These are phyloP conservation scores for Gymnodraco acuticeps DNA, from an alignment of 2,797 vertebrate genomes.

Conservation along the genomic window DNA sequence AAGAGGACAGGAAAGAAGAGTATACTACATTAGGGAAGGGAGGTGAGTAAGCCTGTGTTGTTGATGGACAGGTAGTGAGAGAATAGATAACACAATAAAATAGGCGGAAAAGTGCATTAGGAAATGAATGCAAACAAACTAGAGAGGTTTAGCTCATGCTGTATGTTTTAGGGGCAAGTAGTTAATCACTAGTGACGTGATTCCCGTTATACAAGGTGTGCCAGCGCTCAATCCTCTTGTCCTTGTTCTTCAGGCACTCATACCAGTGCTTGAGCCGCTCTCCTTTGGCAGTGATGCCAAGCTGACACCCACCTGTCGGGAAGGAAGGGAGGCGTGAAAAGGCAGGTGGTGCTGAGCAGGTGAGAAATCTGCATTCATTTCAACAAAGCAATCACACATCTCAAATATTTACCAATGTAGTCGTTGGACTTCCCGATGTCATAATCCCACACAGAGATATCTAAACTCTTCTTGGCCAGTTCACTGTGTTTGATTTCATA, in stretches of 20 bases:
- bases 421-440: slow-evolving; percentile 97
- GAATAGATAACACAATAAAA: slow-evolving; percentile 37
- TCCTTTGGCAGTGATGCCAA: slow-evolving; percentile 96
- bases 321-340: slow-evolving; percentile 18
- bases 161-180: slow-evolving; percentile 55
- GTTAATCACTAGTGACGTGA: slow-evolving; percentile 91
- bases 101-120: slow-evolving; percentile 17
- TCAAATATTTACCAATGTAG: slow-evolving; percentile 90
- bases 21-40: slow-evolving; percentile 31
- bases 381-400: background rate
- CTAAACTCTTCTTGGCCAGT: slow-evolving; percentile 95
- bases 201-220: slow-evolving; percentile 94
- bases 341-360: slow-evolving; percentile 17
- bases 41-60: slow-evolving; percentile 24
- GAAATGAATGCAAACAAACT: slow-evolving; percentile 54
- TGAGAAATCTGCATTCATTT: slow-evolving; percentile 4
- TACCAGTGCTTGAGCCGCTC: slow-evolving; percentile 98
- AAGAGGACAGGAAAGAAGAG: slow-evolving; percentile 47
- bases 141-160: slow-evolving; percentile 70
- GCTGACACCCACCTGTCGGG: slow-evolving; percentile 91
- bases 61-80: slow-evolving; percentile 31
- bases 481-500: slow-evolving; percentile 97
- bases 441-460: slow-evolving; percentile 97
- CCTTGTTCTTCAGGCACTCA: slow-evolving; percentile 98
- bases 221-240: slow-evolving; percentile 98